Conservation (phyloP, 64 coral and sea anemone genomes). For the Orbicella faveolata region DNA sequence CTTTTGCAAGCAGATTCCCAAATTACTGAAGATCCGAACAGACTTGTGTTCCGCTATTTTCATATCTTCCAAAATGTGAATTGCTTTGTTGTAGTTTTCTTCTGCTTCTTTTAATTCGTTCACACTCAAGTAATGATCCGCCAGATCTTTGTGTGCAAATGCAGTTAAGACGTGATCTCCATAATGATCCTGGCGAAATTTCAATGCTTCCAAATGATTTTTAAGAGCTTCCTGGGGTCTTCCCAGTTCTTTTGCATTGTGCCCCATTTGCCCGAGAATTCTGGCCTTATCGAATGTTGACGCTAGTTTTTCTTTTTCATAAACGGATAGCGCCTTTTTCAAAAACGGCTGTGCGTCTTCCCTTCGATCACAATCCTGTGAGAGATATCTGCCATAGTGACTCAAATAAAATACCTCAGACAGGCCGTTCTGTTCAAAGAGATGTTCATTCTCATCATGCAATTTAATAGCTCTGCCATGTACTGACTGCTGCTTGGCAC, state of each 20-base stretch:
- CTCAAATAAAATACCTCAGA: slow-evolving; percentile 49
- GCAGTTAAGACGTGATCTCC: slow-evolving; percentile 49
- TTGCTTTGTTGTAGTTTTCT: slow-evolving; percentile 21
- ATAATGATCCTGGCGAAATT: neutral
- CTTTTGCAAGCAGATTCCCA: slow-evolving; percentile 46
- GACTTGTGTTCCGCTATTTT: slow-evolving; percentile 33
- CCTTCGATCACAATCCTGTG: slow-evolving; percentile 19
- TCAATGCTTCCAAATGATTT: slow-evolving; percentile 7
- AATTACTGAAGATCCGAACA: slow-evolving; percentile 19
- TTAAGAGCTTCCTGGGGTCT: neutral
- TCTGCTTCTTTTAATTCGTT: neutral
- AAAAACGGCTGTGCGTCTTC: neutral
- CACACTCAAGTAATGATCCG: slow-evolving; percentile 27
- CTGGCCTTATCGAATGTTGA: slow-evolving; percentile 8
- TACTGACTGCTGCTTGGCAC: neutral
- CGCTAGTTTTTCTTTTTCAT: neutral
- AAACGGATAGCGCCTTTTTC: slow-evolving; percentile 8
- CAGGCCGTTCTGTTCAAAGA: no score
- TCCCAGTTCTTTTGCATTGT: neutral
- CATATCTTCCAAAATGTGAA: slow-evolving; percentile 32
- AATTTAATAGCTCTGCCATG: neutral
- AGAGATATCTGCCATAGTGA: slow-evolving; percentile 44
- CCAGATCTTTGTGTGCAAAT: slow-evolving; percentile 46
- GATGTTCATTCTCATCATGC: neutral
- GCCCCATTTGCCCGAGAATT: slow-evolving; percentile 35